Evolutionary conservation across 2,113 vertebrate genomes (phyloP), one percentile per base, ranked within the genome.

Genomic region (Lophura nycthemera): DNA sequence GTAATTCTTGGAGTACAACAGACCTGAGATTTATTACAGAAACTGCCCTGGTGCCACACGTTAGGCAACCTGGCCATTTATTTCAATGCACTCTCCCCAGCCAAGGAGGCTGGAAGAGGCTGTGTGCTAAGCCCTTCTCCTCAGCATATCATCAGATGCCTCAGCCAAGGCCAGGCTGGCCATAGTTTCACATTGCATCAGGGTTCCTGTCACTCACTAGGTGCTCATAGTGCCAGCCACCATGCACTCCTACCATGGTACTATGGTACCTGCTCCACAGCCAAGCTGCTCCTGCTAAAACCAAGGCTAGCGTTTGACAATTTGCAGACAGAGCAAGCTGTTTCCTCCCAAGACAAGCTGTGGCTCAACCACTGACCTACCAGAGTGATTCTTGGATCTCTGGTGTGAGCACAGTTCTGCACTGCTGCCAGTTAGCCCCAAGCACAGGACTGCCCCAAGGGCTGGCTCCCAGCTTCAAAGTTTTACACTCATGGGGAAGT

Each of bases 1-100:
- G 95, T 95, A 96, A 96, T 95, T 95, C 89, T 94, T 95, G 95
- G 92, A 95, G 89, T 94, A 87, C 86, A 85, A 81, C 88, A 89
- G 81, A 96, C 92, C 89, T 95, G 92, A 88, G 77, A 96, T 92
- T 92, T 90, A 93, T 96, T 95, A 90, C 89, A 96, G 61, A 72
- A 84, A 88, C 77, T 57, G 48, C 70, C 84, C 86, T 96, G 90
- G 81, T 96, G 94, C 92, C 95, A 96, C 92, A 94, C 36, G 10
- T 96, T 96, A 94, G 92, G 93, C 88, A 96, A 96, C 93, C 88
- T 96, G 95, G 76, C 92, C 11, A 1, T 86, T 65, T 86, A 82
- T 95, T 96, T 90, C 95, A 94, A 52, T 81, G 42, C 34, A 81
- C 64, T 66, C 36, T 63, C 81, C 87, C 72, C 86, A 94, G 73